These are phyloP conservation scores for Epizoanthus ramosus DNA, from an alignment of 92 coral and sea anemone species.

Conservation along the genomic window DNA sequence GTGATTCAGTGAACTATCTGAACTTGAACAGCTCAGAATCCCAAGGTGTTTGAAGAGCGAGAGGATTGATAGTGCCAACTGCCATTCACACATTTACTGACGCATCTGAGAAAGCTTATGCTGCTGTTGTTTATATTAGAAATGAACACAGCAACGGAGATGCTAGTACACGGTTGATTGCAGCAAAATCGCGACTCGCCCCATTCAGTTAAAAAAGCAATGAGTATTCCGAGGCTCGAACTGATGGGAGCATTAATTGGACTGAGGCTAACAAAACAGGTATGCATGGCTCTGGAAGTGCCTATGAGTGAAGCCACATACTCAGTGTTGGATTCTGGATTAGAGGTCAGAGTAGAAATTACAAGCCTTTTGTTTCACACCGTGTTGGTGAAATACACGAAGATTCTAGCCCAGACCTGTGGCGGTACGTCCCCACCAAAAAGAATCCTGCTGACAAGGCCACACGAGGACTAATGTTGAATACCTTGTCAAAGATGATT, in stretches of 20 bases:
- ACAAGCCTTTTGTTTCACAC: constrained; percentile 64
- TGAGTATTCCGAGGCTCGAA: constrained; percentile 65
- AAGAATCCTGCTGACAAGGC: constrained; percentile 68
- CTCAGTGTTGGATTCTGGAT: constrained; percentile 62
- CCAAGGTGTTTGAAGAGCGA: constrained; percentile 48
- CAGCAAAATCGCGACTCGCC: constrained; percentile 65
- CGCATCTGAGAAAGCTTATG: constrained; percentile 65
- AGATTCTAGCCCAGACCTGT: constrained; percentile 60
- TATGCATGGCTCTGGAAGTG: constrained; percentile 55
- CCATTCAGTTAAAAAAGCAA: constrained; percentile 70
- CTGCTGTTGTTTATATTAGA: constrained; percentile 47
- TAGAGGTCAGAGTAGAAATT: constrained; percentile 62
- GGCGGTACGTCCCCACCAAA: constrained; percentile 67
- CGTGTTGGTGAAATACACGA: constrained; percentile 62
- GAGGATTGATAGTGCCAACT: neutral
- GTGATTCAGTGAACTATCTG: constrained; percentile 29
- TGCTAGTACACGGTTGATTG: constrained; percentile 40
- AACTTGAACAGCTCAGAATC: constrained; percentile 37
- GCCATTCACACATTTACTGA: constrained; percentile 58
- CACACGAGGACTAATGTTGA: constrained; percentile 49
- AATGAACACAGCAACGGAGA: constrained; percentile 44
- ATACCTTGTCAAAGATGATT: constrained; percentile 40
- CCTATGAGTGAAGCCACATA: constrained; percentile 48
- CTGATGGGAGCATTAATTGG: constrained; percentile 71
- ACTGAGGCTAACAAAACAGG: constrained; percentile 53